phyloP scores from a whole-genome alignment of 2,888 invertebrate genomes.

The Ferdinandea cuprea region DNA sequence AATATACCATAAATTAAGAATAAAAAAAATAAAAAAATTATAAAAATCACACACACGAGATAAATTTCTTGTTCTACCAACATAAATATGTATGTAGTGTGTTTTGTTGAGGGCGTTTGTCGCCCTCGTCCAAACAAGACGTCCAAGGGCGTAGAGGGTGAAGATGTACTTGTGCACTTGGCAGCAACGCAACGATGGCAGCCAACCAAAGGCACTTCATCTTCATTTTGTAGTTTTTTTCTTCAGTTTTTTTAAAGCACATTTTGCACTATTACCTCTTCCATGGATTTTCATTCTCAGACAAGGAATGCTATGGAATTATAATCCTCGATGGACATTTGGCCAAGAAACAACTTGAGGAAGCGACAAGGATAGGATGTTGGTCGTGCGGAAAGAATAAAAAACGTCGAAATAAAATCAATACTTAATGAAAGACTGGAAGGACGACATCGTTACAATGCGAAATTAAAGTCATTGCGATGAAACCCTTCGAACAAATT shows the following conservation, averaged over 20 bases:
- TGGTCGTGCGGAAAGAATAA: too few relatives aligned
- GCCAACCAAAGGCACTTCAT: constrained; percentile 66
- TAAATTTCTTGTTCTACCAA: constrained; percentile 54
- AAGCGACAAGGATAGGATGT: constrained; percentile 4
- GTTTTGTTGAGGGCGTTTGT: constrained; percentile 2
- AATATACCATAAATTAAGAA: constrained; percentile 69
- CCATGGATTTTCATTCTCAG: constrained; percentile 13
- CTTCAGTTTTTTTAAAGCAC: constrained; percentile 49
- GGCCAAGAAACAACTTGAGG: constrained; percentile 9
- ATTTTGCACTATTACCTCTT: constrained; percentile 40
- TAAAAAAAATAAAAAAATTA: too few relatives aligned
- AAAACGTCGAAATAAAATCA: constrained; percentile 27
- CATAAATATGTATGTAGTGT: constrained; percentile 22
- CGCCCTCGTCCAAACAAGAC: constrained; percentile 18
- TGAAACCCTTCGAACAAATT: constrained; percentile 56
- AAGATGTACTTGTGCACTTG: constrained; percentile 65
- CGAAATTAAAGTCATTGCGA: constrained; percentile 64
- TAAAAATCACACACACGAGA: too few relatives aligned
- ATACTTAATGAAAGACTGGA: constrained; percentile 29
- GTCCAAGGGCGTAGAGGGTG: constrained; percentile 53
- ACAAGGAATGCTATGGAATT: constrained; percentile 26
- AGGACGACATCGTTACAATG: constrained; percentile 52
- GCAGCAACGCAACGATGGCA: constrained; percentile 35
- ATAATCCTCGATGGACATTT: constrained; percentile 20
- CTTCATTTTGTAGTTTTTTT: constrained; percentile 65